A percentile compares a stretch with the other conserved stretches of the same genome.
Evolutionary conservation across 2,113 vertebrate genomes (phyloP).

Genomic region (Mormyrus iriodes): DNA sequence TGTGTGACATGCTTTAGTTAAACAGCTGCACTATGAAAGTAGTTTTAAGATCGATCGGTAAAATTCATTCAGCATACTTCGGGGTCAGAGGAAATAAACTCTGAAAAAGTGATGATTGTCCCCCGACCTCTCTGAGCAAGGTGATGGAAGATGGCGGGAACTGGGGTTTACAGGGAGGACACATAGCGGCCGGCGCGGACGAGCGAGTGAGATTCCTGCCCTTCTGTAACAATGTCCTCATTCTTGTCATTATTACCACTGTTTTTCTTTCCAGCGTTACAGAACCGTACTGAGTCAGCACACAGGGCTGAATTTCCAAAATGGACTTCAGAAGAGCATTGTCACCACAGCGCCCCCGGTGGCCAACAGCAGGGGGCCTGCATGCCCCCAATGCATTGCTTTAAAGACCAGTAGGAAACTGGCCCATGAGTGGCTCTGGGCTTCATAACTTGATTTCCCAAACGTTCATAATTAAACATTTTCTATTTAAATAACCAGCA

Average conservation of each 20-base stretch:
- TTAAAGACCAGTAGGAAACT: conserved; percentile 62
- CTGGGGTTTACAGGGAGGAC: background rate
- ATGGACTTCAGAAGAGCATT: conserved; percentile 38
- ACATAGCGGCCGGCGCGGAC: too few relatives aligned
- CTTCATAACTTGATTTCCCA: conserved; percentile 81
- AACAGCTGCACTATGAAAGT: background rate
- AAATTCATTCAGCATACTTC: background rate
- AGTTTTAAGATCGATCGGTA: background rate
- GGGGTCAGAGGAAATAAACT: background rate
- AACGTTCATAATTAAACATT: conserved; percentile 87
- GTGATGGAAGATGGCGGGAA: background rate
- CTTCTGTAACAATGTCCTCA: conserved; percentile 9
- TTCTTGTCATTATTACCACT: background rate
- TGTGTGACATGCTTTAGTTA: background rate
- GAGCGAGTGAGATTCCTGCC: background rate
- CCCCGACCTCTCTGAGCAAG: background rate
- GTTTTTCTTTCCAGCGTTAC: conserved; percentile 11
- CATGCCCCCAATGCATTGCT: conserved; percentile 59
- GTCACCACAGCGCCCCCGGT: conserved; percentile 27
- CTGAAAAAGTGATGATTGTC: background rate
- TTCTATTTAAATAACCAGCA: conserved; percentile 89
- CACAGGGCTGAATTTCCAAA: conserved; percentile 14
- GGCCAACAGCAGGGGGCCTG: conserved; percentile 55
- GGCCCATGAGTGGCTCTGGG: conserved; percentile 60
- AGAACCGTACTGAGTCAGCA: conserved; percentile 17